Evolutionary conservation across 2,797 vertebrate species (phyloP), one percentile per base, ranked within the genome.

Genomic region (Argyrosomus regius): DNA sequence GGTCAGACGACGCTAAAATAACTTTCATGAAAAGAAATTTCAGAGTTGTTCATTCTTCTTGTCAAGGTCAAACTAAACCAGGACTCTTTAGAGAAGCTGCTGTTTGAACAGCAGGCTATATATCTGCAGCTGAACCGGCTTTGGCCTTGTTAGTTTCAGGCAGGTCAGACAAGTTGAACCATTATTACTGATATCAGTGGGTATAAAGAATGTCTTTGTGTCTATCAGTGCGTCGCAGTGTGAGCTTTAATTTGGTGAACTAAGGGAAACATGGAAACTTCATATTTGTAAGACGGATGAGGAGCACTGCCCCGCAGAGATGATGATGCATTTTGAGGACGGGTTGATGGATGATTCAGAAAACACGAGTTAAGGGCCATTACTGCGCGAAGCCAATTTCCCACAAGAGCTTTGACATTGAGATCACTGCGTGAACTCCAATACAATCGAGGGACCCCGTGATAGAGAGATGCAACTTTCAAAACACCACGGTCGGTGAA

Each of bases 331-430:
- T 84, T 78, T 54, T 72, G 56, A 77, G 74, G 66, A 72, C 39
- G 31, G 31, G 72, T 54, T 75, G 69, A 84, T 57, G 72, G 79
- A 89, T 88, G 75, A 87, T 72, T 76, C 65, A 68, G 35, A 86
- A 78, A 80, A 80, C 68, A 78, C 65, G 66, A 71, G 81, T 80
- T 82, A 83, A 86, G 78, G 70, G 61, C 80, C 62, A 86, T 83
- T 84, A 54, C 78, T 48, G 77, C 50, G 52, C 65, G 70, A 81
- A 87, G 64, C 81, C 83, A 82, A 88, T 89, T 89, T 88, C 80
- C 81, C 77, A 86, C 68, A 65, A 89, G 77, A 74, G 85, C 78
- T 72, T 69, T 74, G 81, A 86, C 80, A 83, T 48, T 78, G 81
- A 80, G 76, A 75, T 85, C 76, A 62, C 28, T 31, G 77, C 49